A percentile compares a stretch with the other conserved stretches of the same genome.
Conservation (phyloP, 2,888 invertebrate species). For the Microctonus aethiopoides region DNA sequence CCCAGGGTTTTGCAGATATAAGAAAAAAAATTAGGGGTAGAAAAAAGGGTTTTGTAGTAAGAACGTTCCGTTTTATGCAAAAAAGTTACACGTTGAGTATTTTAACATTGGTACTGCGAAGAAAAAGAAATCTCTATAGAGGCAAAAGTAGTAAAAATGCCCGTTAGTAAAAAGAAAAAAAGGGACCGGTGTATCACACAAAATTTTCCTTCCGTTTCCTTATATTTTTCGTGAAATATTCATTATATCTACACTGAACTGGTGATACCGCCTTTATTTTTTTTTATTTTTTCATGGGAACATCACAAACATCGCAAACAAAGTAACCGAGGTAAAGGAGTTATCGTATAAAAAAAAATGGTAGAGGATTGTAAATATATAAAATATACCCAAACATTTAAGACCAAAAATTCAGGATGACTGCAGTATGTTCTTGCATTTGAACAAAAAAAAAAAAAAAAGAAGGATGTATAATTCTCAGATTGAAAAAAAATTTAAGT, state of each 20-base stretch:
- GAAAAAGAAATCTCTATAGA: not conserved
- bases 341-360: not conserved
- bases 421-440: not conserved
- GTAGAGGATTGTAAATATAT: not conserved
- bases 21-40: not conserved
- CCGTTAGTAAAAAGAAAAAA: conserved; percentile 7
- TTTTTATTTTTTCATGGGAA: not conserved
- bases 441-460: not conserved
- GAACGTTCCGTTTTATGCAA: not conserved
- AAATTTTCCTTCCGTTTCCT: conserved; percentile 1
- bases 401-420: not conserved
- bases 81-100: not conserved
- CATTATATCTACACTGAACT: not conserved
- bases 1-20: not conserved
- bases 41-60: not conserved
- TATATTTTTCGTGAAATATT: not conserved
- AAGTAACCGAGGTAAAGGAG: not conserved
- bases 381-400: not conserved
- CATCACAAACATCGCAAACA: not conserved
- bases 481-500: not conserved
- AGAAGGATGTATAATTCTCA: not conserved
- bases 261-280: not conserved
- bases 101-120: conserved; percentile 3
- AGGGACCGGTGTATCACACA: not conserved
- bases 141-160: conserved; percentile 11